Evolutionary conservation across 1,140 invertebrate genomes (phyloP), one percentile per base, ranked within the genome.

Genomic region (Euwallacea fornicatus): DNA sequence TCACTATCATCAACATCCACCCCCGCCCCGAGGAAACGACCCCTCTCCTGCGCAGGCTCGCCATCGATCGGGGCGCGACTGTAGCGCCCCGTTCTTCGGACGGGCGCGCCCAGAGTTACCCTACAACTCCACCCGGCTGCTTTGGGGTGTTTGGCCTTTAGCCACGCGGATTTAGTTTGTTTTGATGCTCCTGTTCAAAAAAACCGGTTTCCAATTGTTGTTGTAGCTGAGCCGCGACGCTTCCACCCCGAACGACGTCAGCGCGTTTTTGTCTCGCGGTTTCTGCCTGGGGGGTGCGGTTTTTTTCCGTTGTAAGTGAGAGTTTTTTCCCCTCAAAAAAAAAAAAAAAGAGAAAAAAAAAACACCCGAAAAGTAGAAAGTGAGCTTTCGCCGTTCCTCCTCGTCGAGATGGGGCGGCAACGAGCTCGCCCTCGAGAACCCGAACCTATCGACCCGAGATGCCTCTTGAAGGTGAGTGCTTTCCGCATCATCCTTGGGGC

Each of bases 61-160:
- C 33, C 76, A 79, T 80, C 76, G 78, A 80, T 80, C 71, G 66
- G 42, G 21, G 56, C 54, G 42, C 15, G 33, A 69, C 69, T 72
- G 69, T 73, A 61, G 74, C 75, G 72, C 63, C 63, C 73, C 47
- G 68, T 71, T 72, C 68, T 74, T 74, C 44, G 13, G 10, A 60
- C 69, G 77, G 72, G 56, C 70, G 66, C 76, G 73, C 72, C 73
- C 76, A 62, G 66, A 69, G 74, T 65, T 66, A 66, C 16, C 58
- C 15, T 7, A 62, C 42, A 63, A 56, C 70, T 71, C 70, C 70
- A 71, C 70, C 70, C 70, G 68, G 60, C 68, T 43, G 7, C 42
- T 9, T 66, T 58, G 15, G 68, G 68, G 68, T 58, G 60, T 53
- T 58, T 59, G 50, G 68, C 56, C 68, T 58, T 64, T 59, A 16